A percentile compares a stretch with the other conserved stretches of the same genome.
These are phyloP conservation scores for Cnemophilus loriae DNA, from an alignment of 2,113 vertebrate genomes.

Conservation along the genomic window DNA sequence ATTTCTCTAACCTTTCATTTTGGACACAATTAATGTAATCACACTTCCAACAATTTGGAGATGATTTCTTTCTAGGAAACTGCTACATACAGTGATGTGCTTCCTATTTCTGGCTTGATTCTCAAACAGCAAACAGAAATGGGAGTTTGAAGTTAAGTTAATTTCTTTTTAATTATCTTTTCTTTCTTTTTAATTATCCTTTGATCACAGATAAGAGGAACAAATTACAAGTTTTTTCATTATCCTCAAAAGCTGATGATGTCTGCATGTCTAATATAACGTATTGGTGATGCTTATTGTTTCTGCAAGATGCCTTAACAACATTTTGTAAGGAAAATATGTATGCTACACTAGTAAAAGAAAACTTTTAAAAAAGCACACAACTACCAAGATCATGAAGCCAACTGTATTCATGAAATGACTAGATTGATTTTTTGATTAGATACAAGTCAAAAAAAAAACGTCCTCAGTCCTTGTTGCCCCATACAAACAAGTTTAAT, in stretches of 20 bases:
- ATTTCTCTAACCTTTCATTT: conserved; percentile 50
- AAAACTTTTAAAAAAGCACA: neutral
- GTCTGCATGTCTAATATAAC: conserved; percentile 1
- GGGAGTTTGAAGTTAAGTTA: conserved; percentile 61
- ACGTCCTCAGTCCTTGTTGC: neutral
- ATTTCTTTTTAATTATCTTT: conserved; percentile 72
- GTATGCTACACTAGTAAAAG: neutral
- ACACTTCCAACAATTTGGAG: conserved; percentile 45
- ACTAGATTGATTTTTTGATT: neutral
- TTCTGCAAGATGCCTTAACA: conserved; percentile 27
- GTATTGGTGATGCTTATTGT: conserved; percentile 34
- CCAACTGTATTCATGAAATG: neutral
- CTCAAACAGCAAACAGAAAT: conserved; percentile 46
- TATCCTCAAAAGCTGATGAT: conserved; percentile 58
- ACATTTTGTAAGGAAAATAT: conserved; percentile 1
- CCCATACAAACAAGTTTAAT: neutral
- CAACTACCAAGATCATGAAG: neutral
- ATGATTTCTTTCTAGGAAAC: conserved; percentile 52
- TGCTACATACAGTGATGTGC: neutral
- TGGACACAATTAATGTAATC: conserved; percentile 53
- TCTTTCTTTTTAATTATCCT: conserved; percentile 70
- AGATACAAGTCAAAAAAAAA: neutral
- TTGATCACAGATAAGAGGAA: conserved; percentile 70
- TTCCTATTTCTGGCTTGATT: conserved; percentile 46
- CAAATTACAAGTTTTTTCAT: conserved; percentile 63